These are phyloP conservation scores for Erebia palarica DNA, from an alignment of 2,888 invertebrate species.

Conservation along the genomic window DNA sequence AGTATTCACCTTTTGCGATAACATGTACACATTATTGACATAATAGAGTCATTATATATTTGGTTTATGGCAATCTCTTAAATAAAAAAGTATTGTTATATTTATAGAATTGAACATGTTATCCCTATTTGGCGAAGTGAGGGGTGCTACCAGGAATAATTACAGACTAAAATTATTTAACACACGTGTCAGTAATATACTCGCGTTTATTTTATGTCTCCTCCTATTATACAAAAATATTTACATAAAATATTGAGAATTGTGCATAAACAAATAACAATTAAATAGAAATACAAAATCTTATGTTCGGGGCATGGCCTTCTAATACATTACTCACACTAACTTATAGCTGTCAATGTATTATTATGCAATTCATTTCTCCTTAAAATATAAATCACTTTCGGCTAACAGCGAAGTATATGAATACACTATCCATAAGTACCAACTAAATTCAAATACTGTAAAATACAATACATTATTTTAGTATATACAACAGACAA, in stretches of 20 bases:
- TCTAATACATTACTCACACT: conserved; percentile 76
- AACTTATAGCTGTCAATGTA: conserved; percentile 78
- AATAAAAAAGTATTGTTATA: conserved; percentile 5
- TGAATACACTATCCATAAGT: conserved; percentile 79
- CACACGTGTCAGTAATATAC: conserved; percentile 81
- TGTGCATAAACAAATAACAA: conserved; percentile 84
- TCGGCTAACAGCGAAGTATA: conserved; percentile 78
- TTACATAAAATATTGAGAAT: conserved; percentile 83
- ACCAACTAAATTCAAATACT: conserved; percentile 81
- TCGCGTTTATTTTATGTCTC: conserved; percentile 82
- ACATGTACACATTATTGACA: conserved; percentile 67
- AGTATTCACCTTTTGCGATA: conserved; percentile 63
- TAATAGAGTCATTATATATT: not conserved
- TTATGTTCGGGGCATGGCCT: conserved; percentile 76
- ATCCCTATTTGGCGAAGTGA: conserved; percentile 81
- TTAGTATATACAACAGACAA: conserved; percentile 75
- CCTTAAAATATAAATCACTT: conserved; percentile 81
- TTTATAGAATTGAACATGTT: conserved; percentile 67
- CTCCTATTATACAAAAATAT: conserved; percentile 83
- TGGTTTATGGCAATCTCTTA: conserved; percentile 2
- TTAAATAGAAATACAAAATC: conserved; percentile 82
- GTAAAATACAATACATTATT: conserved; percentile 80
- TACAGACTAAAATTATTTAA: conserved; percentile 82
- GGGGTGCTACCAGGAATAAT: conserved; percentile 84
- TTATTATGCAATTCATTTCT: conserved; percentile 78